phyloP scores from a whole-genome alignment of 2,113 vertebrate species.

The Sylvietta virens region DNA sequence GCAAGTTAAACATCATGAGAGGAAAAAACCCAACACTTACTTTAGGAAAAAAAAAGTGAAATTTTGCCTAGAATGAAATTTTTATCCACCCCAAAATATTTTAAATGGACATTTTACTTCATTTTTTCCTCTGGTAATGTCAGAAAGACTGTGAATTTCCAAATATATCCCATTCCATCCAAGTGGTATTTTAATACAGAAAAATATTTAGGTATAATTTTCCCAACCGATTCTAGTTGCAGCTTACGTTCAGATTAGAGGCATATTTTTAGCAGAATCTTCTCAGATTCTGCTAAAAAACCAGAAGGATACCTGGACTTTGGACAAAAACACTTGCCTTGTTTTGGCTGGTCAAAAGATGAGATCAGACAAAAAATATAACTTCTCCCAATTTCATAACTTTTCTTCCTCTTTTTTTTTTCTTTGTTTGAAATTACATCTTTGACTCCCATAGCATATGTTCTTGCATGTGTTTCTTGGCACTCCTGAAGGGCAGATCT shows the following conservation, averaged over 20 bases:
- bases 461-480: conserved; percentile 43
- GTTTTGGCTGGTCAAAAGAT: neutral
- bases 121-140: conserved; percentile 13
- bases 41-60: neutral
- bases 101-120: neutral
- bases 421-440: neutral
- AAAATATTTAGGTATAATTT: neutral
- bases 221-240: neutral
- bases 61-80: neutral
- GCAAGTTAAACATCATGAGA: neutral
- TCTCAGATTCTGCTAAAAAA: neutral
- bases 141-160: neutral
- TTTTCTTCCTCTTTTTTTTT: neutral
- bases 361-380: neutral
- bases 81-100: neutral
- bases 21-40: fast-evolving
- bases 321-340: neutral
- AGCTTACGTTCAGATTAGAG: neutral
- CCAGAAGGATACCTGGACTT: neutral
- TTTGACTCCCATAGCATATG: conserved; percentile 24
- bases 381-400: neutral
- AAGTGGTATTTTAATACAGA: neutral
- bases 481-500: conserved; percentile 54
- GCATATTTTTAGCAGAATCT: neutral
- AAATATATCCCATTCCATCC: neutral